phyloP scores from a whole-genome alignment of 2,888 invertebrate species.

The Tinea semifulvella region DNA sequence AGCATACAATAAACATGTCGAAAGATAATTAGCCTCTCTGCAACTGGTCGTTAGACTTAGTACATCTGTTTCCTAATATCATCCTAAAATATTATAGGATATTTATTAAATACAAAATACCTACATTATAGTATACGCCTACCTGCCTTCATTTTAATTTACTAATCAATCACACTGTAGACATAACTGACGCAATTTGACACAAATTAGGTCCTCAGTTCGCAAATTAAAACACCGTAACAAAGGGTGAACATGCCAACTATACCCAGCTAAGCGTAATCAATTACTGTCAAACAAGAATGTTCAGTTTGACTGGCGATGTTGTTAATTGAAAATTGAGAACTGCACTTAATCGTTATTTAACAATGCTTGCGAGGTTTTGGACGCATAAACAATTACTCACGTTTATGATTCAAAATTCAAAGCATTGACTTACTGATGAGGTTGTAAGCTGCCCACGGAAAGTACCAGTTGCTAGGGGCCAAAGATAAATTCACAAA shows the following conservation, averaged over 20 bases:
- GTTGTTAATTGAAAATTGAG: conserved; percentile 31
- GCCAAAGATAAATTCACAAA: too few species aligned
- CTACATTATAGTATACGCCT: too few species aligned
- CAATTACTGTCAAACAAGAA: conserved; percentile 21
- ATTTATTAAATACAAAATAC: too few species aligned
- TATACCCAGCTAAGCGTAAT: conserved; percentile 15
- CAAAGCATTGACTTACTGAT: too few species aligned
- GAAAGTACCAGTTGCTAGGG: too few species aligned
- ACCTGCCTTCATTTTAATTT: background rate
- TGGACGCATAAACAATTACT: conserved; percentile 1
- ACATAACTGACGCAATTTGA: background rate
- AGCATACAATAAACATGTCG: too few species aligned
- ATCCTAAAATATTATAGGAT: too few species aligned
- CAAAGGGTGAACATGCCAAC: background rate
- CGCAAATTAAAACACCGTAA: background rate
- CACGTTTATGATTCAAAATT: background rate
- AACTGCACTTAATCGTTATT: conserved; percentile 13
- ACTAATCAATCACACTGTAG: background rate
- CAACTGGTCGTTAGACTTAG: too few species aligned
- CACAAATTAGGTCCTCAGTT: background rate
- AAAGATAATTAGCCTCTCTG: too few species aligned
- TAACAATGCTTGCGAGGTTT: conserved; percentile 11
- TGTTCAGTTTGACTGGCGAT: conserved; percentile 26
- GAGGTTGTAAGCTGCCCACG: too few species aligned
- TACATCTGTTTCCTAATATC: too few species aligned